phyloP scores from a whole-genome alignment of 2,888 invertebrate species.

The Bruchidius siliquastri region DNA sequence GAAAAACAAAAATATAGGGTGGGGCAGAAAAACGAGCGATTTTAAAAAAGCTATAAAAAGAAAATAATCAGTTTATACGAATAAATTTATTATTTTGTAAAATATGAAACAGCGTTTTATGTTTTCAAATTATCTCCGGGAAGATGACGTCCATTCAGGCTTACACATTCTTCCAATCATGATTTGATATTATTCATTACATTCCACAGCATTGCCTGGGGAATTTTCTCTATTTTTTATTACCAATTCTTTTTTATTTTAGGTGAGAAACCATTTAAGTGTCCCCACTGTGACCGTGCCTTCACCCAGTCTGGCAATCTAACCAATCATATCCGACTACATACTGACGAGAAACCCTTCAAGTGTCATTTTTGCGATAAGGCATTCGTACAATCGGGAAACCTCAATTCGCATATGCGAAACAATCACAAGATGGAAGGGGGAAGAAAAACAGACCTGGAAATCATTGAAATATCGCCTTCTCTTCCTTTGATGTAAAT shows the following conservation, averaged over 20 bases:
- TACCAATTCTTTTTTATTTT: background rate
- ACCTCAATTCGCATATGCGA: conserved; percentile 42
- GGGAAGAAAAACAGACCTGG: background rate
- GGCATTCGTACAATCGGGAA: conserved; percentile 46
- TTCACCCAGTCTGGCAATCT: conserved; percentile 46
- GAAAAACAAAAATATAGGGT: no score
- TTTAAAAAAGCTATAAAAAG: no score
- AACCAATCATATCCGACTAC: conserved; percentile 44
- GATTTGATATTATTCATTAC: no score
- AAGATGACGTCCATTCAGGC: no score
- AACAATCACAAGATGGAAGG: conserved; percentile 41
- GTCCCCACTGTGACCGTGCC: conserved; percentile 45
- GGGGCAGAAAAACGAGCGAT: no score
- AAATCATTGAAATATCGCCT: background rate
- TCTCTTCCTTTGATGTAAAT: background rate
- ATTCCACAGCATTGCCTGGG: no score
- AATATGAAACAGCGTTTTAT: no score
- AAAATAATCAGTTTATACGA: no score
- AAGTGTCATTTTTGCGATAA: conserved; percentile 46
- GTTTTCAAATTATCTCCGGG: no score
- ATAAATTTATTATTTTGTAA: no score
- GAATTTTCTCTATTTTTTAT: no score
- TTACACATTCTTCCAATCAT: no score
- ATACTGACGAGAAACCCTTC: conserved; percentile 46
- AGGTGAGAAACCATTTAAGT: conserved; percentile 43